These are phyloP conservation scores for Acrocyrtus sp. DNA, from an alignment of 2,888 invertebrate genomes.

Conservation along the genomic window DNA sequence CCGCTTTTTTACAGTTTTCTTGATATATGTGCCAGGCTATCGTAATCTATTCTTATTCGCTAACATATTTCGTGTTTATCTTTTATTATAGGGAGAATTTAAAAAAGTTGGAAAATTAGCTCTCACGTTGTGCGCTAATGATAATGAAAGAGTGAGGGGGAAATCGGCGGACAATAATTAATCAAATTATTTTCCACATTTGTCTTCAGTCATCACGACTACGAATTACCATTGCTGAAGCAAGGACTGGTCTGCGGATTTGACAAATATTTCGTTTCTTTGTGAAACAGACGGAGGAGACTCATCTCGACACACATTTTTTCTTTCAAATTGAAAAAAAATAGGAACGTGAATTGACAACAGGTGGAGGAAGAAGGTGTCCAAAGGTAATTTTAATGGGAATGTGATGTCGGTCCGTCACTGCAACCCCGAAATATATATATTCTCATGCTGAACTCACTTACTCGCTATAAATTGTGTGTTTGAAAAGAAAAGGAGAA, in stretches of 20 bases:
- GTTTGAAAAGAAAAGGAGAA: too few relatives aligned
- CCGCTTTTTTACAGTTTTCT: slow-evolving; percentile 3
- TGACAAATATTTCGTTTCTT: not conserved
- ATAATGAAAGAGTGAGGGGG: not conserved
- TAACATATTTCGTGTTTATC: not conserved
- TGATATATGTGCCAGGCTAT: too few relatives aligned
- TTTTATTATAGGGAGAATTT: not conserved
- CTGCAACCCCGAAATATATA: too few relatives aligned
- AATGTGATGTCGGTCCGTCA: too few relatives aligned
- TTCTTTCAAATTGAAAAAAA: too few relatives aligned
- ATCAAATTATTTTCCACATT: not conserved
- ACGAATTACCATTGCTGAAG: too few relatives aligned
- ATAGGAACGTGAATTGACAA: slow-evolving; percentile 7
- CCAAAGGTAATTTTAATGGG: too few relatives aligned
- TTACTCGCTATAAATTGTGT: too few relatives aligned
- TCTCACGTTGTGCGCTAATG: too few relatives aligned
- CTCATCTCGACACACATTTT: slow-evolving; percentile 24
- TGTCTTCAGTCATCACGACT: not conserved
- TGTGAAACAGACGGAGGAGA: too few relatives aligned
- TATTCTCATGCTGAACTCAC: too few relatives aligned
- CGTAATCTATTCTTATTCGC: not conserved
- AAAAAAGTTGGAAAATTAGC: not conserved
- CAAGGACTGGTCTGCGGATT: not conserved
- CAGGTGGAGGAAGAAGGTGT: slow-evolving; percentile 11
- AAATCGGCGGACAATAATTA: not conserved